phyloP scores from a whole-genome alignment of 64 coral and sea anemone genomes.

The Dendronephthya gigantea region DNA sequence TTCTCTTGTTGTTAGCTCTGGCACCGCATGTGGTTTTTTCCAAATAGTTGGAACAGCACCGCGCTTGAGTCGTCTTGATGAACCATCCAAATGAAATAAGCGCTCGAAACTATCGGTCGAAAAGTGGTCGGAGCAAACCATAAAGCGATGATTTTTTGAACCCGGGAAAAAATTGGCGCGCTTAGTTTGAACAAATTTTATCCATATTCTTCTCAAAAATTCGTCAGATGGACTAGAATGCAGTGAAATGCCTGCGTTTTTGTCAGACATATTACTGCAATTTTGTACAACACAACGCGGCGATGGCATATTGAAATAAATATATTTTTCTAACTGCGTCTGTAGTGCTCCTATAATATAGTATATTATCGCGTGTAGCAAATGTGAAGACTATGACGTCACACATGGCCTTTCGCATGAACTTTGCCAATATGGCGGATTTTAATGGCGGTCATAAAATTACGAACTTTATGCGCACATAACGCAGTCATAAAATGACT shows the following conservation, averaged over 20 bases:
- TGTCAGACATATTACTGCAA: constrained; percentile 20
- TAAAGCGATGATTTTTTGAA: not conserved
- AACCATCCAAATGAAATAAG: constrained; percentile 19
- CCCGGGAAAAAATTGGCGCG: constrained; percentile 21
- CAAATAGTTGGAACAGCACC: constrained; percentile 28
- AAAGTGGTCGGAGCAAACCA: constrained; percentile 36
- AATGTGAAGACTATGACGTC: constrained; percentile 21
- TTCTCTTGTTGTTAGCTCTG: constrained; percentile 17
- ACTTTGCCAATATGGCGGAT: not conserved
- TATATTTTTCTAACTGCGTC: not conserved
- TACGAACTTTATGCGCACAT: not conserved
- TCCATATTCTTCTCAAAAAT: not conserved
- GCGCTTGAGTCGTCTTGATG: not conserved
- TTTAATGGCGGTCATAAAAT: not conserved
- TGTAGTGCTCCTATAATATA: not conserved
- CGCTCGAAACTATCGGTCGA: constrained; percentile 13
- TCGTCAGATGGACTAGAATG: constrained; percentile 22
- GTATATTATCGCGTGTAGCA: not conserved
- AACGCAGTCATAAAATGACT: not conserved
- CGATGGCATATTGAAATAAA: constrained; percentile 3
- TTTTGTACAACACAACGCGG: constrained; percentile 17
- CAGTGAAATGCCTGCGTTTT: constrained; percentile 1
- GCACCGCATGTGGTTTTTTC: not conserved
- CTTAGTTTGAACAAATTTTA: constrained; percentile 31
- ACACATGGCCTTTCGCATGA: not conserved